Conservation (phyloP, 1,140 invertebrate genomes). For the Plectus sambesii region DNA sequence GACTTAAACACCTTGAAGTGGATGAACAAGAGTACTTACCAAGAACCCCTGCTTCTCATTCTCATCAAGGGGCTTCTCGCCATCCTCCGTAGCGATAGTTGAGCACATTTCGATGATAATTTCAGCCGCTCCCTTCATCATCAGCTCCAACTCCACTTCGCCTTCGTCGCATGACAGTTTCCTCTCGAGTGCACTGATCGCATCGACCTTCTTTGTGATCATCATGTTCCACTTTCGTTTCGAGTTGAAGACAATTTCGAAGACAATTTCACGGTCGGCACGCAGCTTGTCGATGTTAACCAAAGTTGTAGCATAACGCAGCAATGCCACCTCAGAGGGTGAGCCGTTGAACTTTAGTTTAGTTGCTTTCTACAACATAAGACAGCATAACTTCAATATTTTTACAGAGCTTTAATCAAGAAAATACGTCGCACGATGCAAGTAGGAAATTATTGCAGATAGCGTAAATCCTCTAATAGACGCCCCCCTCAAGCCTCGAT, state of each 20-base stretch:
- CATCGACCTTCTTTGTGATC: slow-evolving; percentile 20
- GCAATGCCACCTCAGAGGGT: slow-evolving; percentile 19
- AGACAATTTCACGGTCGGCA: too few species aligned
- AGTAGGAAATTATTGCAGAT: too few species aligned
- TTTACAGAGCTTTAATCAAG: too few species aligned
- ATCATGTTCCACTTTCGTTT: slow-evolving; percentile 39
- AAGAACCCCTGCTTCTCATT: slow-evolving; percentile 27
- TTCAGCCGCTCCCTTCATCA: slow-evolving; percentile 40
- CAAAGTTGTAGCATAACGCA: slow-evolving; percentile 21
- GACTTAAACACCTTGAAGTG: too few species aligned
- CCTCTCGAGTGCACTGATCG: too few species aligned
- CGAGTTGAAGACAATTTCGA: slow-evolving; percentile 44
- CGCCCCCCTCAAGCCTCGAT: too few species aligned
- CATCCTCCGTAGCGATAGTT: slow-evolving; percentile 25
- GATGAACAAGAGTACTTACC: too few species aligned
- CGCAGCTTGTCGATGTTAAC: slow-evolving; percentile 17
- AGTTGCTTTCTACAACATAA: too few species aligned
- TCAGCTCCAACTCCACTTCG: slow-evolving; percentile 26
- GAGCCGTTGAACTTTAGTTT: too few species aligned
- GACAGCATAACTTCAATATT: too few species aligned
- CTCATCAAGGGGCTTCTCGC: slow-evolving; percentile 16
- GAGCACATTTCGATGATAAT: slow-evolving; percentile 32
- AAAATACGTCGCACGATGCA: too few species aligned
- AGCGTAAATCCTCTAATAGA: too few species aligned
- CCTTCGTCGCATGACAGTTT: slow-evolving; percentile 16